Evolutionary conservation across 2,113 vertebrate species (phyloP), one percentile per base, ranked within the genome.

Genomic region (Notiomystis cincta): DNA sequence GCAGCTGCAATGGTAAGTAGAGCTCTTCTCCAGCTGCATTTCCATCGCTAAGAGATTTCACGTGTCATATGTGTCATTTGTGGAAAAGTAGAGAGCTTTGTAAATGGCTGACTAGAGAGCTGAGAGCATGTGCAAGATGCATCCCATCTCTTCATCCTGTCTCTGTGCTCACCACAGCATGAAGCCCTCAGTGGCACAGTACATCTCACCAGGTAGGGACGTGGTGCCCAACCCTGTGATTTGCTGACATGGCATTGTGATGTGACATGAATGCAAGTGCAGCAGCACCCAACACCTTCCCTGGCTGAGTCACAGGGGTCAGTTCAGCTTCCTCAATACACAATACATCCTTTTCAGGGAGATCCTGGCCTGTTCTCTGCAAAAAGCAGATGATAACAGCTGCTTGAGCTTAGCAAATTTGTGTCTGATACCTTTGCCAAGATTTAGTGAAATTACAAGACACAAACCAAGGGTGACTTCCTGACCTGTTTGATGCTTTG

Each of bases 1-100:
- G 98, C 98, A 76, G 90, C 98, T 30, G 97, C 98, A 57, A 98
- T 99, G 99, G 99, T 99, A 98, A 99, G 99, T 83, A 48, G 64
- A 87, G 54, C 77, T 73, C 70, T 62, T 90, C 40, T 77, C 70
- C 48, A 51, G 64, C 67, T 82, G n/a, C 57, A 48, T 82, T 87
- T 70, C 51, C 28, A 47, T 48, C 65, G 64, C 85, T 44, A 11
- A 87, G 92, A 58, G 57, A 67, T 79, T 58, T 61, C 47, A 30
- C 3, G 9, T 90, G 75, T 57, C 37, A 9, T 13, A 6, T 20
- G 35, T 87, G 65, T 45, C 2, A 10, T 44, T 80, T 69, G 82
- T 64, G 82, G 61, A 82, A 62, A 72, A 87, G 66, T 11, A 61
- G 67, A 83, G 51, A 81, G 70, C 89, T 92, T 90, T 89, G 85